phyloP scores from a whole-genome alignment of 2,797 vertebrate genomes.

The Pangasius macronema region DNA sequence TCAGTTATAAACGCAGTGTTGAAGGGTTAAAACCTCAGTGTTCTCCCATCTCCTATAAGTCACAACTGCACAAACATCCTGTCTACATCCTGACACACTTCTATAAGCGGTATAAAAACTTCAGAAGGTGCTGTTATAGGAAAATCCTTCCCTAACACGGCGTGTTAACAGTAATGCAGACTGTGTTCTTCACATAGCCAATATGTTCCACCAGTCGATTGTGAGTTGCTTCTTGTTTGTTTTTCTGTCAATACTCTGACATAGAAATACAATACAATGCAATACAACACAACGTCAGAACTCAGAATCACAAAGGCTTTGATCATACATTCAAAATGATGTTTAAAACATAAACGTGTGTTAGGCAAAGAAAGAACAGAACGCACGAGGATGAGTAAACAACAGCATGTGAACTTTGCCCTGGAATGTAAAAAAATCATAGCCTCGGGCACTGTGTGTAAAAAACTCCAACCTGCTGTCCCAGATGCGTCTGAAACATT shows the following conservation, averaged over 20 bases:
- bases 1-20: background rate
- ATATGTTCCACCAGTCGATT: too few species aligned
- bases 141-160: background rate
- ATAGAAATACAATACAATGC: too few species aligned
- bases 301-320: background rate
- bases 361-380: background rate
- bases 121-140: background rate
- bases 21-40: background rate
- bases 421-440: constrained; percentile 21
- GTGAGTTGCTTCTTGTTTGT: background rate
- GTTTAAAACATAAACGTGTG: background rate
- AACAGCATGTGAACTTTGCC: background rate
- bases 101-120: background rate
- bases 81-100: background rate
- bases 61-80: background rate
- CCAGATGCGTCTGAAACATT: constrained; percentile 15
- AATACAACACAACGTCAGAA: too few species aligned
- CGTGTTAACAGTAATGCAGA: background rate
- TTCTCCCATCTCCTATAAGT: background rate
- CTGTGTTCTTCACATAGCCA: too few species aligned
- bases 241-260: background rate
- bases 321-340: background rate
- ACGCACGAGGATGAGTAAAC: constrained; percentile 5
- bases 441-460: constrained; percentile 5
- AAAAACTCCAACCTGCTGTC: constrained; percentile 1